These are phyloP conservation scores for Adineta ricciae DNA, from an alignment of 2,888 invertebrate genomes.

Conservation along the genomic window DNA sequence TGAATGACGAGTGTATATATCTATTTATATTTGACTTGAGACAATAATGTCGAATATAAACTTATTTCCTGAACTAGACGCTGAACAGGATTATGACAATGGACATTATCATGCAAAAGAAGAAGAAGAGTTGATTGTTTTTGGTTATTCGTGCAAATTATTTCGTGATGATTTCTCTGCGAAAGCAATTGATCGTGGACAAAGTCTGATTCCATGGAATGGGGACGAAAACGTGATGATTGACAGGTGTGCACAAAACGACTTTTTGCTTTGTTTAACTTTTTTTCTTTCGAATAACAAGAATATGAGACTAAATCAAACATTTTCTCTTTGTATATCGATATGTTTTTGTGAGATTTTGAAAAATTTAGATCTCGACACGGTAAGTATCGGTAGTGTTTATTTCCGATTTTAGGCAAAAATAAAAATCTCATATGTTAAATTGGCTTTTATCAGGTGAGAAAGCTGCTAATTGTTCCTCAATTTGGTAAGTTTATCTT, in stretches of 20 bases:
- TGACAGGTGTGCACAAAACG: slow-evolving; percentile 50
- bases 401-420: not conserved
- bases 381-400: not conserved
- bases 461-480: not conserved
- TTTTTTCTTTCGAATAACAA: not conserved
- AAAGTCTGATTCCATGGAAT: slow-evolving; percentile 96
- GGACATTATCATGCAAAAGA: not conserved
- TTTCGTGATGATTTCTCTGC: slow-evolving; percentile 92
- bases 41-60: slow-evolving; percentile 18
- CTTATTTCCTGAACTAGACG: not conserved
- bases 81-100: slow-evolving; percentile 6
- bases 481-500: slow-evolving; percentile 7
- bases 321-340: too few relatives aligned
- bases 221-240: slow-evolving; percentile 60
- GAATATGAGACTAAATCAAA: not conserved
- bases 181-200: slow-evolving; percentile 77
- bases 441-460: not conserved
- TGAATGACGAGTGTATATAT: not conserved
- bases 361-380: too few relatives aligned
- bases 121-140: slow-evolving; percentile 68
- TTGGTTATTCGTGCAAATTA: slow-evolving; percentile 92
- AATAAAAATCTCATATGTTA: not conserved
- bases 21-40: not conserved
- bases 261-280: not conserved
- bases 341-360: too few relatives aligned